Evolutionary conservation across 2,888 invertebrate species (phyloP).

Genomic region (Drosophila barbarae): DNA sequence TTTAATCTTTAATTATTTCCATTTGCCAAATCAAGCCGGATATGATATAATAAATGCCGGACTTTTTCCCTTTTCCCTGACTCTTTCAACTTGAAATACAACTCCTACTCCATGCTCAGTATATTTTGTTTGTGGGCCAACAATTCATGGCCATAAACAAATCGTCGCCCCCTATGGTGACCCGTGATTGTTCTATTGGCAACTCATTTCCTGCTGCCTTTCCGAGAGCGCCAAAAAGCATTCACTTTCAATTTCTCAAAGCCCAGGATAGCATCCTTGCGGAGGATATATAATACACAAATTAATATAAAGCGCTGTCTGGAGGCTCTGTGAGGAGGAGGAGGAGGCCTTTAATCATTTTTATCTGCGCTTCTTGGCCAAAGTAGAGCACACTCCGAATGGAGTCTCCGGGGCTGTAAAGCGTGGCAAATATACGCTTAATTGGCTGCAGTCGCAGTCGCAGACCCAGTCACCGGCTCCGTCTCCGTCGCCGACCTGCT

Average conservation of each 20-base stretch:
- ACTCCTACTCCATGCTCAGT: not conserved
- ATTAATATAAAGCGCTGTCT: slow-evolving; percentile 70
- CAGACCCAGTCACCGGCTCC: slow-evolving; percentile 5
- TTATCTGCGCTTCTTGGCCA: slow-evolving; percentile 53
- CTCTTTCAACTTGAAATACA: too few relatives aligned
- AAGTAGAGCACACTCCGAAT: slow-evolving; percentile 59
- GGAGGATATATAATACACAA: slow-evolving; percentile 52
- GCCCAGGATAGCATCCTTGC: slow-evolving; percentile 14
- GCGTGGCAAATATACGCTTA: slow-evolving; percentile 75
- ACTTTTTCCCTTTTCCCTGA: not conserved
- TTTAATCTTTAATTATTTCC: not conserved
- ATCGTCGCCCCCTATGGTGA: slow-evolving; percentile 69
- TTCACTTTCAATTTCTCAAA: slow-evolving; percentile 71
- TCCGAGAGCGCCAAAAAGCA: slow-evolving; percentile 46
- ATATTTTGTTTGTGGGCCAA: slow-evolving; percentile 1
- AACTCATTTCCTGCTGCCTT: slow-evolving; percentile 70
- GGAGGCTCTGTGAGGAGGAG: slow-evolving; percentile 21
- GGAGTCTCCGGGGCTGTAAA: slow-evolving; percentile 58
- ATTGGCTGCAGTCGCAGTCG: slow-evolving; percentile 61
- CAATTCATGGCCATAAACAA: slow-evolving; percentile 26
- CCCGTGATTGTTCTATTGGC: slow-evolving; percentile 71
- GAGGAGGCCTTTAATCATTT: slow-evolving; percentile 67
- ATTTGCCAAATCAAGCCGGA: slow-evolving; percentile 15
- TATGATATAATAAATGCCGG: slow-evolving; percentile 22
- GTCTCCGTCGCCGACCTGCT: not conserved